Evolutionary conservation across 2,888 invertebrate genomes (phyloP).

Genomic region (Helleia helle): DNA sequence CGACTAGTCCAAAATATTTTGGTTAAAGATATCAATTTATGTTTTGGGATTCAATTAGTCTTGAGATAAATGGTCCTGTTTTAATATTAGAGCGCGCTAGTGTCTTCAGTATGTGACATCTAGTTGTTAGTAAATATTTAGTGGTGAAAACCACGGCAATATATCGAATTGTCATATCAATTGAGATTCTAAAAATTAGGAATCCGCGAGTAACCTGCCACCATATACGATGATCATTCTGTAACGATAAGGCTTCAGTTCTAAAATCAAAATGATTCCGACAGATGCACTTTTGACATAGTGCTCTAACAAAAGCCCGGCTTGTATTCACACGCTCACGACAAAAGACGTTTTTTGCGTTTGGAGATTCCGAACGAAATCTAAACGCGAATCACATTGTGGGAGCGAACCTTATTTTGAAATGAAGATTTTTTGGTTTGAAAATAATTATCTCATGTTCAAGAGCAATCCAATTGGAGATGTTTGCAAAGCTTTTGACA

Average conservation of each 20-base stretch:
- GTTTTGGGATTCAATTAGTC: no score
- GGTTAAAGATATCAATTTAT: no score
- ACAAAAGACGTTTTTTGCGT: slow-evolving; percentile 55
- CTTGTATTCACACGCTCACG: slow-evolving; percentile 57
- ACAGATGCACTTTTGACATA: slow-evolving; percentile 57
- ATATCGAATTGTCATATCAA: no score
- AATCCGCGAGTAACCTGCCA: no score
- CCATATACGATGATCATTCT: background rate
- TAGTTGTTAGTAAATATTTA: no score
- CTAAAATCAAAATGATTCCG: slow-evolving; percentile 42
- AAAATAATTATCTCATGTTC: slow-evolving; percentile 18
- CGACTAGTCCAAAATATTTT: no score
- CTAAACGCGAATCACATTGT: slow-evolving; percentile 57
- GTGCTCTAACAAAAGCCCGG: slow-evolving; percentile 41
- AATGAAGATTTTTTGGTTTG: slow-evolving; percentile 22
- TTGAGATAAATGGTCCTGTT: no score
- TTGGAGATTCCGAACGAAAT: slow-evolving; percentile 43
- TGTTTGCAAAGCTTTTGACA: background rate
- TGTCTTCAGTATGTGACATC: no score
- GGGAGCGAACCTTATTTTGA: slow-evolving; percentile 38
- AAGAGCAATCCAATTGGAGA: background rate
- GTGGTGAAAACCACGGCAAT: no score
- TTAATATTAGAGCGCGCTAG: no score
- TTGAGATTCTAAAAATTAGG: no score
- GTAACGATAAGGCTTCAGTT: slow-evolving; percentile 22